Conservation (phyloP, 2,113 vertebrate species). For the Pelecanoides urinatrix region DNA sequence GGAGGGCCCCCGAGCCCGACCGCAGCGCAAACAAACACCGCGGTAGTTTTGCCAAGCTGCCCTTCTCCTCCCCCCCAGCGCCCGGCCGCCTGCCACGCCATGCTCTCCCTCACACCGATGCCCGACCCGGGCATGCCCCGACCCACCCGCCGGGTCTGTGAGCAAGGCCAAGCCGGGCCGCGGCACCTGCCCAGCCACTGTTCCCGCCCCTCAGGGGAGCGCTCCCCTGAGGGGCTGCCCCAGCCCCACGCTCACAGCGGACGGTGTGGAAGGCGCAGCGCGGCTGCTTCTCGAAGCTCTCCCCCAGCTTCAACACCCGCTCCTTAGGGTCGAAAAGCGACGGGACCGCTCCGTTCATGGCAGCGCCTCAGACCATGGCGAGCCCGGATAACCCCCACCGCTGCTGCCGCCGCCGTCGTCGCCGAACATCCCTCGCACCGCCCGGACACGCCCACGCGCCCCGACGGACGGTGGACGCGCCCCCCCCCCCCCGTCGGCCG, state of each 20-base stretch:
- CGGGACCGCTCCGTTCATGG: constrained; percentile 85
- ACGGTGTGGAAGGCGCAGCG: constrained; percentile 93
- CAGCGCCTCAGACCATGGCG: constrained; percentile 43
- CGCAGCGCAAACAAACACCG: neutral
- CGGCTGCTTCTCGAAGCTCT: constrained; percentile 91
- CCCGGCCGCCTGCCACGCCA: neutral
- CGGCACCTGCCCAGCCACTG: neutral
- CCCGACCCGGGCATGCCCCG: no score
- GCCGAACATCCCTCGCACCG: constrained; percentile 4
- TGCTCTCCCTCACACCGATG: neutral
- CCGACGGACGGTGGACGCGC: no score
- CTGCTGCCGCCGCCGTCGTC: neutral
- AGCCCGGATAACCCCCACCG: neutral
- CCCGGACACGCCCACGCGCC: neutral
- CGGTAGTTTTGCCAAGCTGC: neutral
- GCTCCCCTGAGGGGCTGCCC: neutral
- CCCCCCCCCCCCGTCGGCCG: no score
- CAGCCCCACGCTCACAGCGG: constrained; percentile 84
- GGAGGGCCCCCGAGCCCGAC: neutral
- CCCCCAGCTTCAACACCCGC: constrained; percentile 87
- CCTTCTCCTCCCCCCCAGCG: neutral
- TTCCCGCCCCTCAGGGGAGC: neutral
- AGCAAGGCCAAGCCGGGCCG: neutral
- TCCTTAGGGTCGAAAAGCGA: constrained; percentile 86
- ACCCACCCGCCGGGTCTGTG: no score